Evolutionary conservation across 2,888 invertebrate genomes (phyloP).

Genomic region (Rhagonycha lutea): DNA sequence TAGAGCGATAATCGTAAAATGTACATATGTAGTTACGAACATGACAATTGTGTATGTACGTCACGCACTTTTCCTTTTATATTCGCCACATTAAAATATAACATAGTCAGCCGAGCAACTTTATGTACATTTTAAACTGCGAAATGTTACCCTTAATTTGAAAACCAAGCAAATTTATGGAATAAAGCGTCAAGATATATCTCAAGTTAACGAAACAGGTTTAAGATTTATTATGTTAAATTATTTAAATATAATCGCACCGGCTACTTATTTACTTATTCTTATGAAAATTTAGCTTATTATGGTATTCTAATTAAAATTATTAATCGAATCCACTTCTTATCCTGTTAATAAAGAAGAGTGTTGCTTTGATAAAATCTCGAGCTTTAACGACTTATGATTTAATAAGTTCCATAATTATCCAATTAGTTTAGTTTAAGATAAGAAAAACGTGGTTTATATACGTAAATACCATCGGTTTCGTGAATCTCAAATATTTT

Average conservation of each 20-base stretch:
- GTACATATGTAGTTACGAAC: constrained; percentile 16
- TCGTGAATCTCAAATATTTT: constrained; percentile 28
- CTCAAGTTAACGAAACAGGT: neutral
- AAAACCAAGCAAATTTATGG: neutral
- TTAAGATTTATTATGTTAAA: neutral
- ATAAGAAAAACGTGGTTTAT: constrained; percentile 22
- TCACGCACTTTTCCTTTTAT: neutral
- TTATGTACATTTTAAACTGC: neutral
- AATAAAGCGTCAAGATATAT: neutral
- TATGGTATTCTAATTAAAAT: neutral
- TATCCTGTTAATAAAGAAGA: neutral
- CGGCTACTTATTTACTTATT: neutral
- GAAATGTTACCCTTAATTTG: neutral
- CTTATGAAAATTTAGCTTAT: neutral
- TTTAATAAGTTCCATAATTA: constrained; percentile 29
- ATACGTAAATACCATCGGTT: constrained; percentile 27
- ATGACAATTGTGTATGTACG: neutral
- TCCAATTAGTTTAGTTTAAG: constrained; percentile 28
- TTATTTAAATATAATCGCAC: neutral
- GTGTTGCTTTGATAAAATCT: neutral
- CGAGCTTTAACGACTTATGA: neutral
- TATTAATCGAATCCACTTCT: neutral
- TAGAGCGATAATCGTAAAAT: constrained; percentile 33
- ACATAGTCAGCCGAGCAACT: neutral
- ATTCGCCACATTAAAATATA: neutral